Base-by-base conservation (phyloP, 1,140 invertebrate genomes). In the Saccostrea glomerata region DNA sequence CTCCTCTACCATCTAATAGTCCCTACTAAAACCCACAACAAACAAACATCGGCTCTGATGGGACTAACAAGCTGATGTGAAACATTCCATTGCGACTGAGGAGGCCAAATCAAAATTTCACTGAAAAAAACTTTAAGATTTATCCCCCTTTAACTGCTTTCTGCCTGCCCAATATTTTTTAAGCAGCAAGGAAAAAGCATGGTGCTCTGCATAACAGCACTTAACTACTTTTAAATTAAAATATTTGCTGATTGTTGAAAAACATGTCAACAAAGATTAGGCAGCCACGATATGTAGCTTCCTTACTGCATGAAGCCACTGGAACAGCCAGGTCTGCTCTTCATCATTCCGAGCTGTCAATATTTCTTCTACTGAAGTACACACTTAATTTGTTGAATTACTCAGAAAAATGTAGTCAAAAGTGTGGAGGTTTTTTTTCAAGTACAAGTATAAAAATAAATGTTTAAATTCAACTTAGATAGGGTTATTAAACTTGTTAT, bases 401-500 rank as follows among this genome's bases (percentile, higher is more conserved):
- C 25, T 36, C 23, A 15, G 13, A 23, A 73, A 73, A 73, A 77
- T 77, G 70, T 13, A 77, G 25, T 30, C 25, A 30, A 77, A 77
- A 77, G 70, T 25, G 25, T 73, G 12, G 12, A 77, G 25, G 4
- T 77, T 77, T 60, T 60, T 60, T 60, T 60, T 17, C 11, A 58
- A 58, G 15, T 13, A 58, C 11, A 60, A 73, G 25, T 30, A 40
- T 15, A 77, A 63, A 63, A 63, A 63, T 20, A 17, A 17, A 17
- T 30, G 70, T 36, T 23, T 77, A 77, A 77, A 77, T 77, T 77
- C 30, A 77, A 77, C 70, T 77, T 25, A 40, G 25, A 7, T 40
- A 30, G 70, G 70, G 70, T 77, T 77, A 30, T 36, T 77, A 77
- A 77, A 77, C 70, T 77, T 36, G 70, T 77, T 30, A 77, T n/a